These are phyloP conservation scores for Spodoptera picta DNA, from an alignment of 2,888 invertebrate genomes.

Conservation along the genomic window DNA sequence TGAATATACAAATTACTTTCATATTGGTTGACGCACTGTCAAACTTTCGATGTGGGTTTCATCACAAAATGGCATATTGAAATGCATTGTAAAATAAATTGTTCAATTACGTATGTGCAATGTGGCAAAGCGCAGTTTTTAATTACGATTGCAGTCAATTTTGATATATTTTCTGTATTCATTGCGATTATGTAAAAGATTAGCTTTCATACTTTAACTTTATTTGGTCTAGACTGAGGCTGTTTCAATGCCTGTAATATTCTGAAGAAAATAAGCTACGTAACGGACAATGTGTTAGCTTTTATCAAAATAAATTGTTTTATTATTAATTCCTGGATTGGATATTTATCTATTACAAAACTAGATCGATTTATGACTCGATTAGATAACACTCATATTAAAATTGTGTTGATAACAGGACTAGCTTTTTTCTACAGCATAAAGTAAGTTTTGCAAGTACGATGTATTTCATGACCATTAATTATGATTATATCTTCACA, in stretches of 20 bases:
- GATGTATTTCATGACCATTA: too few species aligned
- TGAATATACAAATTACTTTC: slow-evolving; percentile 66
- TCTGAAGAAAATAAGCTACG: too few species aligned
- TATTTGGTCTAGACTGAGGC: too few species aligned
- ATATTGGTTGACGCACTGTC: slow-evolving; percentile 47
- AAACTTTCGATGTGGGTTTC: slow-evolving; percentile 42
- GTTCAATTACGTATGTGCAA: slow-evolving; percentile 5
- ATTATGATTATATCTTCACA: slow-evolving; percentile 3
- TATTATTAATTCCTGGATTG: too few species aligned
- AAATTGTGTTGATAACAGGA: too few species aligned
- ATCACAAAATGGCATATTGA: slow-evolving; percentile 22
- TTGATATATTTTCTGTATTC: slow-evolving; percentile 1
- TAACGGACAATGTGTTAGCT: too few species aligned
- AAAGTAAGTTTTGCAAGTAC: too few species aligned
- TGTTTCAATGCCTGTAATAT: too few species aligned
- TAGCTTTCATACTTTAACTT: background rate
- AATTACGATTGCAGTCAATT: slow-evolving; percentile 13
- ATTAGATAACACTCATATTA: too few species aligned
- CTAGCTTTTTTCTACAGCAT: background rate
- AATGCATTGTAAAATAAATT: slow-evolving; percentile 30
- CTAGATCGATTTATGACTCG: too few species aligned
- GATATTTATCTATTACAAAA: too few species aligned
- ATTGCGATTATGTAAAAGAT: slow-evolving; percentile 4
- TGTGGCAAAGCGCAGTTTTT: background rate
- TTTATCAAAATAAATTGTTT: too few species aligned